phyloP scores from a whole-genome alignment of 2,113 vertebrate species.

The Haliaeetus leucogaster region DNA sequence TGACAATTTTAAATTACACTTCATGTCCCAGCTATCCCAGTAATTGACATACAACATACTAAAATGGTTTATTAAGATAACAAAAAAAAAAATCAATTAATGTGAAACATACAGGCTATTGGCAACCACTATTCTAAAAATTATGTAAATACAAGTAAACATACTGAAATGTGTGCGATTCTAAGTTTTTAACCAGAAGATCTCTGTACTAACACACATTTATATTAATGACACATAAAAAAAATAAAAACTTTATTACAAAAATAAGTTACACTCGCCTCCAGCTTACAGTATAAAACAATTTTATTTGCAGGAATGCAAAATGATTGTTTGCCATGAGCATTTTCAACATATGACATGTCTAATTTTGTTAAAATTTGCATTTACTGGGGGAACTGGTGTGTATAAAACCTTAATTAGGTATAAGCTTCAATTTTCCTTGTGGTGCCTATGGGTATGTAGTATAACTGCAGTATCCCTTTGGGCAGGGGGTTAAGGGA shows the following conservation, averaged over 20 bases:
- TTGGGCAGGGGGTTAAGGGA: conserved; percentile 77
- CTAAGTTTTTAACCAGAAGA: conserved; percentile 83
- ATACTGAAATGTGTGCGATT: conserved; percentile 84
- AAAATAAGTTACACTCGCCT: conserved; percentile 99
- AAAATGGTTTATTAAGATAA: conserved; percentile 83
- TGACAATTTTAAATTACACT: conserved; percentile 86
- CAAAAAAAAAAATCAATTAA: conserved; percentile 72
- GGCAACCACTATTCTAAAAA: conserved; percentile 83
- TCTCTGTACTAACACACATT: conserved; percentile 86
- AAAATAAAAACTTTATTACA: conserved; percentile 99
- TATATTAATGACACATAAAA: conserved; percentile 90
- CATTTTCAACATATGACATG: conserved; percentile 98
- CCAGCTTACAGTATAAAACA: conserved; percentile 99
- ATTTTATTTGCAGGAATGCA: conserved; percentile 99
- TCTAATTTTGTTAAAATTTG: conserved; percentile 89
- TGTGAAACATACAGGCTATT: conserved; percentile 83
- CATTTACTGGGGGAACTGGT: conserved; percentile 86
- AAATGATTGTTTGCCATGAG: conserved; percentile 98
- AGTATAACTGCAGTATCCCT: conserved; percentile 86
- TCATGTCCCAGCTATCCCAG: conserved; percentile 85
- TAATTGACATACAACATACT: conserved; percentile 85
- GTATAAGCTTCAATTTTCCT: conserved; percentile 81
- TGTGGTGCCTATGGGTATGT: conserved; percentile 84
- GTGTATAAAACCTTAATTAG: conserved; percentile 84
- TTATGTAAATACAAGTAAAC: conserved; percentile 85